These are phyloP conservation scores for Eupithecia tripunctaria DNA, from an alignment of 2,888 invertebrate species.

Conservation along the genomic window DNA sequence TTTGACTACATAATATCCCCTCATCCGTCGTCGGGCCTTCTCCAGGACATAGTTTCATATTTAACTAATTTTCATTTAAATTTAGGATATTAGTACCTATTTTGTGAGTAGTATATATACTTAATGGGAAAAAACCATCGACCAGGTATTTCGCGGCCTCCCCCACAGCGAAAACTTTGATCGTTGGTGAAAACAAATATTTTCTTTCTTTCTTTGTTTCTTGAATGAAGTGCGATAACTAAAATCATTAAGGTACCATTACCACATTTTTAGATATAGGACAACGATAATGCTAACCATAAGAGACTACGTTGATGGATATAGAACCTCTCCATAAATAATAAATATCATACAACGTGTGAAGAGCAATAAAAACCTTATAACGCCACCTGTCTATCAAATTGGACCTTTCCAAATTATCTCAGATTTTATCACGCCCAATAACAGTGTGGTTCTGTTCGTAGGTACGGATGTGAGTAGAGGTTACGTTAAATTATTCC, in stretches of 20 bases:
- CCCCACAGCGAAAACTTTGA: too few species aligned
- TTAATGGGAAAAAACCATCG: too few species aligned
- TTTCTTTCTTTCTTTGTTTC: too few species aligned
- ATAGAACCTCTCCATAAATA: conserved; percentile 4
- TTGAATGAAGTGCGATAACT: not conserved
- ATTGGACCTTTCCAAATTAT: conserved; percentile 41
- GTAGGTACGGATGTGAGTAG: conserved; percentile 50
- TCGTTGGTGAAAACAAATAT: too few species aligned
- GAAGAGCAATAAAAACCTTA: conserved; percentile 22
- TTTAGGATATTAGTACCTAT: too few species aligned
- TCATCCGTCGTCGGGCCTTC: too few species aligned
- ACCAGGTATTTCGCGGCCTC: too few species aligned
- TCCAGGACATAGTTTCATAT: too few species aligned
- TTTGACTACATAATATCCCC: too few species aligned
- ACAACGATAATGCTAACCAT: not conserved
- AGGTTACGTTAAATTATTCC: conserved; percentile 55
- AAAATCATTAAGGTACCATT: not conserved
- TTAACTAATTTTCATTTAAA: too few species aligned
- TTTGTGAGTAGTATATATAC: too few species aligned
- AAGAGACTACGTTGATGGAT: not conserved
- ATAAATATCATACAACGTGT: conserved; percentile 20
- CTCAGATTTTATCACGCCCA: conserved; percentile 50
- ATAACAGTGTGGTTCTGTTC: conserved; percentile 43
- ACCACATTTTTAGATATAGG: not conserved
- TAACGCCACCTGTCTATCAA: conserved; percentile 21